Conservation (phyloP, 1,140 invertebrate species). For the Zaprionus nigranus region DNA sequence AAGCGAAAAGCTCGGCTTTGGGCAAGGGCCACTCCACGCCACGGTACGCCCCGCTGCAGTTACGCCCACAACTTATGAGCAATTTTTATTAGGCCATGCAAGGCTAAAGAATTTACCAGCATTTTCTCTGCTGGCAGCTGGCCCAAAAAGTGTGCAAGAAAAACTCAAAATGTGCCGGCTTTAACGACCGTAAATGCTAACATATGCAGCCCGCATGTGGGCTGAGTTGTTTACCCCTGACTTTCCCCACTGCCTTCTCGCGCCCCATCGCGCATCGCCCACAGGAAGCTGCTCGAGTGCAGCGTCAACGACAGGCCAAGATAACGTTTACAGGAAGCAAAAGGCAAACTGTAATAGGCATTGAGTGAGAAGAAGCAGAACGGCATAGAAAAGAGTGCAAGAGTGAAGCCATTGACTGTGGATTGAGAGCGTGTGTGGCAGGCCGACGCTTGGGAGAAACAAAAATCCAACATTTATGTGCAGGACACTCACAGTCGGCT, state of each 20-base stretch:
- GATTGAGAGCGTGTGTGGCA: neutral
- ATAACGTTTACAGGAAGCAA: slow-evolving; percentile 78
- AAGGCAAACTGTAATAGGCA: slow-evolving; percentile 71
- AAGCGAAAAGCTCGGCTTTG: slow-evolving; percentile 54
- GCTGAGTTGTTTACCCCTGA: neutral
- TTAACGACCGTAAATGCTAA: slow-evolving; percentile 64
- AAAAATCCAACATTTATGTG: slow-evolving; percentile 9
- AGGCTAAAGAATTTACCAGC: slow-evolving; percentile 41
- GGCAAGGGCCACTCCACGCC: slow-evolving; percentile 1
- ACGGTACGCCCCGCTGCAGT: slow-evolving; percentile 16
- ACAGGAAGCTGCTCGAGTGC: slow-evolving; percentile 60
- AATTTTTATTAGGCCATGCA: slow-evolving; percentile 43
- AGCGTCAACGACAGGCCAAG: slow-evolving; percentile 52
- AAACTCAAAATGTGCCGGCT: slow-evolving; percentile 50
- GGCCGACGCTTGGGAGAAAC: neutral
- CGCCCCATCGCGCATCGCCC: neutral
- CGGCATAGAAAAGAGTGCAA: neutral
- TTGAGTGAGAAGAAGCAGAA: slow-evolving; percentile 34
- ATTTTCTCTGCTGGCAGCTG: slow-evolving; percentile 42
- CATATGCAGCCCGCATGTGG: slow-evolving; percentile 57
- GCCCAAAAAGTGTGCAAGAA: slow-evolving; percentile 35
- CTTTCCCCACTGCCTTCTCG: neutral
- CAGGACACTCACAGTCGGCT: neutral
- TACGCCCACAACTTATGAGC: slow-evolving; percentile 67
- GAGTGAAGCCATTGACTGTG: slow-evolving; percentile 1